Base-by-base conservation (phyloP, 2,888 invertebrate species). In the Drosophila suboccidentalis region DNA sequence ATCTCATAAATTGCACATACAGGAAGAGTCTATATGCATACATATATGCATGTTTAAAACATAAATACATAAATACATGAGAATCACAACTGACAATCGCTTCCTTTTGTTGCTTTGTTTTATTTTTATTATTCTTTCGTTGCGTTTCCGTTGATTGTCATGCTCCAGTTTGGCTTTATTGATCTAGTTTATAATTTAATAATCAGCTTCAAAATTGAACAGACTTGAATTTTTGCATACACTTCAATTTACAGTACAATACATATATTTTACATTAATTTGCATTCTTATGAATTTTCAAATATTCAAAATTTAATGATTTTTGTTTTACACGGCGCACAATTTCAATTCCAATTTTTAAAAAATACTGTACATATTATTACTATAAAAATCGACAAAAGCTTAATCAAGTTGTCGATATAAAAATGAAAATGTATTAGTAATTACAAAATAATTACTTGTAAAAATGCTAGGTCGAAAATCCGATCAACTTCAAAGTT, bases 11-110 rank as follows among this genome's bases (percentile, higher is more conserved):
- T 44, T 22, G 26, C n/a, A 2, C 13, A 8, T 58, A 36, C 43
- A 59, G 38, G 17, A 10, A 46, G 46, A 41, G 36, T 19, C 44
- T 60, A 36, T 49, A 59, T 61, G 41, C 60, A 71, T 54, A 2
- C 60, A 71, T 54, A 2, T 38, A 32, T 32, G 32, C 3, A 32
- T 10, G 32, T 10, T 0, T 32, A 32, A 57, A 50, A 43, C 59
- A 69, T 43, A 17, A 61, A 26, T 26, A 26, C 26, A 26, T 26
- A 17, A 61, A 26, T 26, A 26, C 26, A 26, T 26, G 29, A 61
- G 61, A 51, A 44, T 22, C 39, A 36, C 39, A 58, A 46, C 29
- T 22, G 5, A 43, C 9, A 41, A 54, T 26, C 26, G 43, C 13
- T 47, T 50, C 10, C 38, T 47, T 54, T 34, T 34, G 6, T 34